Base-by-base conservation (phyloP, 2,113 vertebrate species). In the Crotalus tigris region DNA sequence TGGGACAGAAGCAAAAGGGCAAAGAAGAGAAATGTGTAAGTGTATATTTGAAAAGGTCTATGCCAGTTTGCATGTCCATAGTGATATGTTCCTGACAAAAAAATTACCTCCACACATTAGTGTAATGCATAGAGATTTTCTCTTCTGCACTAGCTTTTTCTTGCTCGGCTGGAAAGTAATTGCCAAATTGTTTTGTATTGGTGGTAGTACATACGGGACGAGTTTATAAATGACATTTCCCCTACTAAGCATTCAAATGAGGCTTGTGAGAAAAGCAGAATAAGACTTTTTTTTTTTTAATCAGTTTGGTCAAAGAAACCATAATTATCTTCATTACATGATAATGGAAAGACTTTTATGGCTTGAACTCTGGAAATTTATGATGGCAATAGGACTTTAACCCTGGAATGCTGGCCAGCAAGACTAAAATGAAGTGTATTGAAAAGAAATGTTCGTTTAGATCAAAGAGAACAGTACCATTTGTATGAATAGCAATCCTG, bases 351-450 rank as follows among this genome's bases (percentile, higher is more conserved):
- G 92, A 90, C 49, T 55, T 96, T 96, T 96, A 97, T 92, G 97
- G 92, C 94, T 94, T 98, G 97, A 94, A 98, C 97, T 97, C 96
- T 97, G 97, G 90, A 93, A 95, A 88, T 90, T 61, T 94, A 93
- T 95, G 96, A 95, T 89, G 94, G 89, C 0, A 88, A 90, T 85
- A 92, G 96, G 95, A 97, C 97, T 98, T 98, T 98, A 97, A 97
- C 97, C 96, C 55, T 75, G 49, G 92, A 92, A 95, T 92, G 87
- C 91, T 91, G 96, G 97, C 96, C 96, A 96, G 85, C 95, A 96
- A 90, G 94, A 93, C 91, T 93, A 93, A 90, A 85, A 0, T 92
- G 93, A 92, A 92, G 85, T 0, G 1, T 94, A 93, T 57, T 15
- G 93, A 90, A 95, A 85, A 88, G 59, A 91, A n/a, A 88, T 39